phyloP scores from a whole-genome alignment of 2,113 vertebrate species.

The Hippocampus abdominalis region DNA sequence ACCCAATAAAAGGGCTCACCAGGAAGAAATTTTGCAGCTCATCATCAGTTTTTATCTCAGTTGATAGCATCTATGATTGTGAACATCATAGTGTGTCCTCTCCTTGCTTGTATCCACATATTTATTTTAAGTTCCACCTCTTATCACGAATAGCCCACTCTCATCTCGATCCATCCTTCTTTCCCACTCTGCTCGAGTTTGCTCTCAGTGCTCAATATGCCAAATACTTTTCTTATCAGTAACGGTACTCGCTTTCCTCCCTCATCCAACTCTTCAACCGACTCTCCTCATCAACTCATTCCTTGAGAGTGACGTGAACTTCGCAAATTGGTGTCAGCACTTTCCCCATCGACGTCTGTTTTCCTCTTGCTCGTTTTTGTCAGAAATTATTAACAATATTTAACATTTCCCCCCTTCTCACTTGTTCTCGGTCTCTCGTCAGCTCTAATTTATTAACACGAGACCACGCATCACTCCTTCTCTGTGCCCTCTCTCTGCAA shows the following conservation, averaged over 20 bases:
- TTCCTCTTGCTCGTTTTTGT: conserved; percentile 42
- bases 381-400: conserved; percentile 67
- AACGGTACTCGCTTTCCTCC: conserved; percentile 40
- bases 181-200: conserved; percentile 31
- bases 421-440: conserved; percentile 48
- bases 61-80: conserved; percentile 20
- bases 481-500: conserved; percentile 60
- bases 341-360: conserved; percentile 51
- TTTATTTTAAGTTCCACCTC: conserved; percentile 33
- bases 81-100: conserved; percentile 21
- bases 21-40: conserved; percentile 5
- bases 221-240: conserved; percentile 60
- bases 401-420: conserved; percentile 39
- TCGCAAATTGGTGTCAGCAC: conserved; percentile 71
- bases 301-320: conserved; percentile 68
- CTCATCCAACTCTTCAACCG: conserved; percentile 36
- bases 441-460: conserved; percentile 68
- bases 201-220: conserved; percentile 34
- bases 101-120: conserved; percentile 22
- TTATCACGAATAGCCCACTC: conserved; percentile 37
- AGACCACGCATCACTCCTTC: conserved; percentile 52
- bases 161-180: conserved; percentile 25
- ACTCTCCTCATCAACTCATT: conserved; percentile 46
- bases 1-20: background rate
- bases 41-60: conserved; percentile 1